Percentiles rank a stretch among this genome's conserved stretches.
These are phyloP conservation scores for Enteromius radiatus DNA, from an alignment of 2,797 vertebrate species.

Conservation along the genomic window DNA sequence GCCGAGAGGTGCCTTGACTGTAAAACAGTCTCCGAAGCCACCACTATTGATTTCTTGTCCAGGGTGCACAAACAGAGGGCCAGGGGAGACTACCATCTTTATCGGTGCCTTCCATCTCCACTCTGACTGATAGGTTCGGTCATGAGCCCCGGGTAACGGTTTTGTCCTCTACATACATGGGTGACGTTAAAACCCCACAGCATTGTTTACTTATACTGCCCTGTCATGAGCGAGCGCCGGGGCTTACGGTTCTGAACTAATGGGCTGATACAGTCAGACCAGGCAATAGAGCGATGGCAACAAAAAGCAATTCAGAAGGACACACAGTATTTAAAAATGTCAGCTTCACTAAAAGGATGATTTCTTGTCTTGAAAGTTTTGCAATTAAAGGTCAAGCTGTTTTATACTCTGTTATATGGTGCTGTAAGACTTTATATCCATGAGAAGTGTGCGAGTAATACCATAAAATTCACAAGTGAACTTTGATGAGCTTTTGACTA, in stretches of 20 bases:
- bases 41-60: slow-evolving; percentile 81
- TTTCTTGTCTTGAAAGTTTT: slow-evolving; percentile 72
- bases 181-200: slow-evolving; percentile 63
- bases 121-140: slow-evolving; percentile 70
- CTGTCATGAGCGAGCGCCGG: slow-evolving; percentile 46
- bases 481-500: slow-evolving; percentile 17
- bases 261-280: slow-evolving; percentile 77
- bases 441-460: slow-evolving; percentile 29
- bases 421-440: slow-evolving; percentile 58
- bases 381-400: slow-evolving; percentile 84
- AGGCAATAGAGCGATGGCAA: slow-evolving; percentile 71
- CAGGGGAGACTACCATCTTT: slow-evolving; percentile 73
- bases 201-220: slow-evolving; percentile 64
- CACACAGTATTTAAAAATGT: slow-evolving; percentile 82
- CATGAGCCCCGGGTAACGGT: slow-evolving; percentile 67
- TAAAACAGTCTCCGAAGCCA: slow-evolving; percentile 79
- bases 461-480: slow-evolving; percentile 23
- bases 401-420: slow-evolving; percentile 69
- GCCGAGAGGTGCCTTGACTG: slow-evolving; percentile 75
- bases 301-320: slow-evolving; percentile 77
- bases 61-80: slow-evolving; percentile 74
- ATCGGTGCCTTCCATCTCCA: slow-evolving; percentile 76
- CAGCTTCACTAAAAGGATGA: slow-evolving; percentile 76
- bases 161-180: slow-evolving; percentile 68
- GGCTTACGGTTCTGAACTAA: slow-evolving; percentile 76